Evolutionary conservation across 2,888 invertebrate genomes (phyloP), one percentile per base, ranked within the genome.

Genomic region (Erebia ligea): DNA sequence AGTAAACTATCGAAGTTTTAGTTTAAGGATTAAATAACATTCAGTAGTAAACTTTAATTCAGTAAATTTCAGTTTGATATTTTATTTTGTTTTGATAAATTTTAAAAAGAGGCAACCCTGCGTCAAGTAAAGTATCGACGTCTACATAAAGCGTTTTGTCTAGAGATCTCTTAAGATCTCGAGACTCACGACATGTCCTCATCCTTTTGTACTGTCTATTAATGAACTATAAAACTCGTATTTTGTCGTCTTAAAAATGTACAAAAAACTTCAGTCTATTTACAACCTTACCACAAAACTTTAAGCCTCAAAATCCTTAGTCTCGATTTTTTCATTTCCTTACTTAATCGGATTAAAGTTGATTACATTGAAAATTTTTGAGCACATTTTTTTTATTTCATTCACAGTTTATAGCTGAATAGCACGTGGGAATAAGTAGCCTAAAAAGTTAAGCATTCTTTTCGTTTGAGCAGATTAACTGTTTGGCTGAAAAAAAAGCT

Each of bases 151-250:
- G 77, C 80, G 79, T 83, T 85, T 85, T 86, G 82, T 84, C 80
- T 79, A 79, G 78, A 76, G 80, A 80, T 82, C 84, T 81, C 80
- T 80, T 75, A 78, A 77, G 78, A 76, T 81, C 80, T 80, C 74
- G 78, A 77, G 78, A 76, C 77, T 78, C 77, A 79, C 71, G 78
- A 80, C 81, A 82, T 78, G 79, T 83, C 79, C 76, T 78, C 73
- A 66, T 75, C 68, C 74, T 78, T 80, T 85, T 85, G 81, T 84
- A 78, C 81, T 76, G 77, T 80, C 73, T 85, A 81, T 80, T 82
- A 86, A 86, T 84, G 82, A 84, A 83, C 79, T 79, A 77, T 82
- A 81, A 84, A 81, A 80, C 76, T 56, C 73, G 75, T 79, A 80
- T 57, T 80, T 78, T 81, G 84, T 83, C 83, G 79, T 79, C 73